Conservation (phyloP, 2,113 vertebrate species). For the Ciconia maguari region DNA sequence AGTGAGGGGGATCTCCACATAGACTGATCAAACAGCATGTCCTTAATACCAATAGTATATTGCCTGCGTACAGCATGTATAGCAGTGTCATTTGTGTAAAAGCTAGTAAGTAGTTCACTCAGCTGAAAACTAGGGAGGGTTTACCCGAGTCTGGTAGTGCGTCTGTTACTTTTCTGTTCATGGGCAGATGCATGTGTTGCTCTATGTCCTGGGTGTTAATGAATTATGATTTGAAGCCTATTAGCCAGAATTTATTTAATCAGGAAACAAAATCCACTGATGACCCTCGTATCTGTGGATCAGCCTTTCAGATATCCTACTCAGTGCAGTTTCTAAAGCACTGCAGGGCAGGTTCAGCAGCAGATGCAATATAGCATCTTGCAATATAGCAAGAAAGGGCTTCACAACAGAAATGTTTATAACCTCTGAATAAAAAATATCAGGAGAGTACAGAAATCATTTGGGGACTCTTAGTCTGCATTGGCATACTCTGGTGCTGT, state of each 20-base stretch:
- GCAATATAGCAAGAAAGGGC: neutral
- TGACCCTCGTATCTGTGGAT: fast-evolving
- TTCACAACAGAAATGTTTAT: neutral
- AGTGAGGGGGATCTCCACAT: neutral
- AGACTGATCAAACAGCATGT: neutral
- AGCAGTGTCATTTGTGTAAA: neutral
- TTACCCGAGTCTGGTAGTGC: neutral
- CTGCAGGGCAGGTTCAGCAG: neutral
- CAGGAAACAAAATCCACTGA: neutral
- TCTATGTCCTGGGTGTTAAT: neutral
- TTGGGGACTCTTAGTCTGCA: neutral
- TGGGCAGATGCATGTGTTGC: no score
- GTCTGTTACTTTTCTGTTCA: neutral
- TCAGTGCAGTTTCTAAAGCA: neutral
- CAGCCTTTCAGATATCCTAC: neutral
- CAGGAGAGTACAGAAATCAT: neutral
- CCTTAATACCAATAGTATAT: neutral
- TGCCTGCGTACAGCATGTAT: fast-evolving
- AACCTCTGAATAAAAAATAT: neutral
- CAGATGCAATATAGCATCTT: neutral
- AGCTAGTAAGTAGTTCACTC: neutral
- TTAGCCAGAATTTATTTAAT: neutral
- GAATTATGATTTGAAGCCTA: neutral
- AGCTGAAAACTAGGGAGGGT: neutral
- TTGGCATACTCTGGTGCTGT: neutral